Base-by-base conservation (phyloP, 2,113 vertebrate species). In the Dipodomys merriami region DNA sequence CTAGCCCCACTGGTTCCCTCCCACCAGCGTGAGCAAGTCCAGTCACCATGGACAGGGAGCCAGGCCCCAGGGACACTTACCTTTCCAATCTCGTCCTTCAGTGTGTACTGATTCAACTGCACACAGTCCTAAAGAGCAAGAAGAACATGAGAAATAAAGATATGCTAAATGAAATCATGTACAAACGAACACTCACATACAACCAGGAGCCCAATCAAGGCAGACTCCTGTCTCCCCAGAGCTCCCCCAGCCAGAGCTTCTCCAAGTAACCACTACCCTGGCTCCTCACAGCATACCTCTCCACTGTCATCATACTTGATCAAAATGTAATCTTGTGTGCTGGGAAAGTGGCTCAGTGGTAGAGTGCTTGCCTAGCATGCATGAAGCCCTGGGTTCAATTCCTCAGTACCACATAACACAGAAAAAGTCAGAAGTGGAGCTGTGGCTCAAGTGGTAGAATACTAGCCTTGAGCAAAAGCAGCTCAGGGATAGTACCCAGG, bases 51-150 rank as follows among this genome's bases (percentile, higher is more conserved):
- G 46, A 46, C 65, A 82, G 22, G 5, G 67, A n/a, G 39, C 46
- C 91, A 74, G 57, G 85, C 19, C 53, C 1, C 0, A 4, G 12
- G 72, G 35, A 53, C 44, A 95, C 8, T 97, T 98, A 99, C 99
- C 99, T 99, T 99, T 96, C 99, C 99, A 5, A 99, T 99, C 97
- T 99, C 99, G 13, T 99, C 99, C 97, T 99, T 99, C 97, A 99
- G 98, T 62, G 99, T 99, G 96, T 99, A 99, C 97, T 99, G 99
- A 97, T 99, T 99, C 96, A 99, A 98, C 96, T 99, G 99, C 94
- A 99, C 99, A 7, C 99, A 99, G 92, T 99, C 99, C 99, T 99
- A 94, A 0, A 0, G 94, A 93, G 20, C 4, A 86, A 93, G 62
- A 86, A 95, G 72, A 90, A 93, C 2, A 82, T 78, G 83, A 83